Base-by-base conservation (phyloP, 1,140 invertebrate genomes). In the Drosophila obscura region DNA sequence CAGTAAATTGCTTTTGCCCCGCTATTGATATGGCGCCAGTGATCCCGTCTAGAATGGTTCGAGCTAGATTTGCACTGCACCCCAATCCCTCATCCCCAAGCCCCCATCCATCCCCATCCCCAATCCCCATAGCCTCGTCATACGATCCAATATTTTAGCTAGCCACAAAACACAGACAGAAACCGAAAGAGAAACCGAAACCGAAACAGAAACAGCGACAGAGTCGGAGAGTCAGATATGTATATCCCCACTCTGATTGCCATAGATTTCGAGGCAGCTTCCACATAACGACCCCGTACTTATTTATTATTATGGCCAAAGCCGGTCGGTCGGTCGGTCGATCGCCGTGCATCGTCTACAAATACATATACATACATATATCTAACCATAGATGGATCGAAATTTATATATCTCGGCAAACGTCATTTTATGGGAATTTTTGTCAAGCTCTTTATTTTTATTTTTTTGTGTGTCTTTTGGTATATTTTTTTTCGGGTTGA, bases 11-110 rank as follows among this genome's bases (percentile, higher is more conserved):
- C 43, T 44, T 19, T 13, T 46, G 55, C 5, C 13, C 26, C 11
- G 67, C 65, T 69, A 69, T 69, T 69, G 67, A 69, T 71, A 71
- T 71, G 67, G 67, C 67, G 67, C 67, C 67, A 71, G 49, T 69
- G 51, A 71, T 71, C 52, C 67, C 65, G 57, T 44, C 52, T 50
- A 71, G 67, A 71, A 58, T 71, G 41, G 4, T 22, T 15, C 67
- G 67, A 71, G 50, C 67, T 69, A 71, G 67, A 69, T 69, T 58
- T 57, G 64, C 44, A 43, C 45, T 69, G 51, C 64, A 35, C 66
- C 55, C 66, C 43, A 26, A 31, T 19, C 63, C 35, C 63, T 43
- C 35, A 26, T 5, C 24, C 39, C 24, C 41, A 44, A 44, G 16
- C 43, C 66, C 8, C 31, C 9, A 11, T 1, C 31, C 31, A 2